Conservation (phyloP, 2,113 vertebrate genomes). For the Catharus bicknelli region DNA sequence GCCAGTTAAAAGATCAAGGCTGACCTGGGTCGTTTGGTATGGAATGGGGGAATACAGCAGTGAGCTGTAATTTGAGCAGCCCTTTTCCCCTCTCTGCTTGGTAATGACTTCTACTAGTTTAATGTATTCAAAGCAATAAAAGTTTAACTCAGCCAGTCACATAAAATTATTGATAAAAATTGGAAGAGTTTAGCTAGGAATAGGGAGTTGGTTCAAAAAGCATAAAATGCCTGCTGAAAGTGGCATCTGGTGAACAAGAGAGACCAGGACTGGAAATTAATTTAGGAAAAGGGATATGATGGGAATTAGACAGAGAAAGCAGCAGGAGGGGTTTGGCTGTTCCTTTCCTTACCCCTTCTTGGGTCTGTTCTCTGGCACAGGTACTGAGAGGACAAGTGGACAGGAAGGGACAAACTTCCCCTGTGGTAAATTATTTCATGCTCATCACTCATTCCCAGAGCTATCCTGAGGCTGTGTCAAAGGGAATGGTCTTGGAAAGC, state of each 20-base stretch:
- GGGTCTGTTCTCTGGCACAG: background rate
- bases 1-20: background rate
- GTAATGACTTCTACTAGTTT: conserved; percentile 23
- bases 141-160: conserved; percentile 9
- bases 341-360: background rate
- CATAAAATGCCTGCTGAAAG: background rate
- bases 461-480: background rate
- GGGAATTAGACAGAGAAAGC: background rate
- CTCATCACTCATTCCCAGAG: fast-evolving
- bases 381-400: background rate
- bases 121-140: conserved; percentile 38
- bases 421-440: background rate
- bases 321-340: background rate
- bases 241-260: background rate
- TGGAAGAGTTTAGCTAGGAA: background rate
- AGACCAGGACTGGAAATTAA: background rate
- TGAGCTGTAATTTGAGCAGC: background rate
- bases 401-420: background rate
- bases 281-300: background rate
- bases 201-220: background rate
- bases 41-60: background rate
- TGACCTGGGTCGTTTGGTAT: background rate
- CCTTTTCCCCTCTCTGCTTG: conserved; percentile 1
- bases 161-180: conserved; percentile 38
- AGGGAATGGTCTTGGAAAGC: background rate